Conservation (phyloP, 2,797 vertebrate species). For the Neoniphon sammara region DNA sequence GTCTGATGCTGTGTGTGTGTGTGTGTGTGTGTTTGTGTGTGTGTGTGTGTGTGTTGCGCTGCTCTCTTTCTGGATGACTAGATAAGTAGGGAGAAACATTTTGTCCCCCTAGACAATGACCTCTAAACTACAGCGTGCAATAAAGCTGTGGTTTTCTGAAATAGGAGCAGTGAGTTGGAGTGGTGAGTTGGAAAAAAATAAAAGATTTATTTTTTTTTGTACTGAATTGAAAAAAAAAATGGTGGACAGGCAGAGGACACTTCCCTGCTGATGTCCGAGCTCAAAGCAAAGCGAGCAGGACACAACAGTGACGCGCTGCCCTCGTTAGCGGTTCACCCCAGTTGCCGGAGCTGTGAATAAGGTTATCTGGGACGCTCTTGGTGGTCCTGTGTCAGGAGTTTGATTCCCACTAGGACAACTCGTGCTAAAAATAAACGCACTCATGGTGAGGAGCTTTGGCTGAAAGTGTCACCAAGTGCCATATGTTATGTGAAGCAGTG, state of each 20-base stretch:
- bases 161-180: background rate
- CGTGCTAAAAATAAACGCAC: conserved; percentile 45
- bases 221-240: background rate
- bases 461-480: conserved; percentile 4
- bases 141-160: background rate
- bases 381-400: conserved; percentile 19
- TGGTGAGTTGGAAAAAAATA: background rate
- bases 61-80: background rate
- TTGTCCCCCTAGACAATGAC: conserved; percentile 7
- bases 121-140: conserved; percentile 21
- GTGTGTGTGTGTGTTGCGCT: background rate
- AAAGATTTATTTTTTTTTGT: background rate
- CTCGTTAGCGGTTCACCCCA: conserved; percentile 10
- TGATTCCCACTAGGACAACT: conserved; percentile 39
- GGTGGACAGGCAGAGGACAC: conserved; percentile 9
- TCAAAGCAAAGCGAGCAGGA: background rate
- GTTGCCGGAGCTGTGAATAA: conserved; percentile 25
- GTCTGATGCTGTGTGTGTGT: too few relatives aligned
- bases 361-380: conserved; percentile 51
- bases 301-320: conserved; percentile 2
- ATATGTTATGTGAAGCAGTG: conserved; percentile 24
- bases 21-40: too few relatives aligned
- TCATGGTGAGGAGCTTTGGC: conserved; percentile 19
- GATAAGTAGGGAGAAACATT: conserved; percentile 11
- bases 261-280: conserved; percentile 19